Percentiles rank a stretch among this genome's conserved stretches.
Evolutionary conservation across 2,113 vertebrate species (phyloP).

Genomic region (Cynopterus brachyotis): DNA sequence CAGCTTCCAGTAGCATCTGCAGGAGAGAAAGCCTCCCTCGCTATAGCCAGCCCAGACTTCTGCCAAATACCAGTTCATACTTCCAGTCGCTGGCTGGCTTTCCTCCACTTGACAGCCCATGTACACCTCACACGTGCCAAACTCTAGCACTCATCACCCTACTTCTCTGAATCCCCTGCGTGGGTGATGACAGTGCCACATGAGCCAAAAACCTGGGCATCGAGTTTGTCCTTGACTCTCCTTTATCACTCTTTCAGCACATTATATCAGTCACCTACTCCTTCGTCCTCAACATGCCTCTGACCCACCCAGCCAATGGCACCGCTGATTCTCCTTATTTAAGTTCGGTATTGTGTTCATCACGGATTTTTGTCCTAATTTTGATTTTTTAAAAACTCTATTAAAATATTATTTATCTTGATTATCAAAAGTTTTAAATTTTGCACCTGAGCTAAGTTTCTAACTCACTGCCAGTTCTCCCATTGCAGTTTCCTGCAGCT

Average conservation of each 20-base stretch:
- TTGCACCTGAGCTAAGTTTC: not conserved
- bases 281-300: not conserved
- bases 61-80: not conserved
- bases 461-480: not conserved
- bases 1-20: not conserved
- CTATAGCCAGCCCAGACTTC: not conserved
- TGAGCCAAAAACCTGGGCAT: not conserved
- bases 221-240: not conserved
- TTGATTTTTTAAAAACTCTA: not conserved
- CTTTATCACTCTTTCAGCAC: fast-evolving
- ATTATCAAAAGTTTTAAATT: not conserved
- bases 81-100: not conserved
- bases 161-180: not conserved
- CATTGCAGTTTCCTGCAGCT: not conserved
- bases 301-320: not conserved
- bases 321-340: not conserved
- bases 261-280: too few species aligned
- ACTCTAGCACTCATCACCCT: not conserved
- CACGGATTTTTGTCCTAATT: not conserved
- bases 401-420: not conserved
- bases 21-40: not conserved
- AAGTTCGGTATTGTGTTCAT: not conserved
- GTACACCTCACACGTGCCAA: not conserved
- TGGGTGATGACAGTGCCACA: not conserved
- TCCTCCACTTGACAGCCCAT: not conserved